phyloP scores from a whole-genome alignment of 2,797 vertebrate species.

The Halcyon badia region DNA sequence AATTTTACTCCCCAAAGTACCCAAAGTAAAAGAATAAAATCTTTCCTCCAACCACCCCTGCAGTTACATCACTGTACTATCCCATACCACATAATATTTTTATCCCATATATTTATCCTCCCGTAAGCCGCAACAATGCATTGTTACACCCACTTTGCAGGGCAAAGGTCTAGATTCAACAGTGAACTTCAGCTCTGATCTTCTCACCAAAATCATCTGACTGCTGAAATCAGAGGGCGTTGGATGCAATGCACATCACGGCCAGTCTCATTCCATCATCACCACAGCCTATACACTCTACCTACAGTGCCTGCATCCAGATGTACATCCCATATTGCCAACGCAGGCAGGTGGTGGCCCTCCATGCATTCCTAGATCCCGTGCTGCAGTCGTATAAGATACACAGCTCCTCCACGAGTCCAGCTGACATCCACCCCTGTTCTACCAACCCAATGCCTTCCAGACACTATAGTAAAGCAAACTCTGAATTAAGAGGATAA shows the following conservation, averaged over 20 bases:
- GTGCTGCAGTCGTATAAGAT: not conserved
- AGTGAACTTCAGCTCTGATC: not conserved
- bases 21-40: not conserved
- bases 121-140: not conserved
- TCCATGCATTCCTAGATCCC: not conserved
- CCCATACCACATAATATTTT: not conserved
- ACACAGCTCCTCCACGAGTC: not conserved
- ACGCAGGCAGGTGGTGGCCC: not conserved
- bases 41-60: not conserved
- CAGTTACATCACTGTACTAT: not conserved
- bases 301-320: not conserved
- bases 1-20: not conserved
- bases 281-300: accelerated
- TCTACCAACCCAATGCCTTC: not conserved
- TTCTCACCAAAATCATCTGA: not conserved
- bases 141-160: not conserved
- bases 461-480: not conserved
- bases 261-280: not conserved
- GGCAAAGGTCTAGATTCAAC: not conserved
- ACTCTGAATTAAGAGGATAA: not conserved
- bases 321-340: not conserved
- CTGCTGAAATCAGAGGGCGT: not conserved
- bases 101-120: not conserved
- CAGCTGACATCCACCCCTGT: not conserved
- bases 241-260: not conserved